phyloP scores from a whole-genome alignment of 2,888 invertebrate species.

The Petrophora chlorosata region DNA sequence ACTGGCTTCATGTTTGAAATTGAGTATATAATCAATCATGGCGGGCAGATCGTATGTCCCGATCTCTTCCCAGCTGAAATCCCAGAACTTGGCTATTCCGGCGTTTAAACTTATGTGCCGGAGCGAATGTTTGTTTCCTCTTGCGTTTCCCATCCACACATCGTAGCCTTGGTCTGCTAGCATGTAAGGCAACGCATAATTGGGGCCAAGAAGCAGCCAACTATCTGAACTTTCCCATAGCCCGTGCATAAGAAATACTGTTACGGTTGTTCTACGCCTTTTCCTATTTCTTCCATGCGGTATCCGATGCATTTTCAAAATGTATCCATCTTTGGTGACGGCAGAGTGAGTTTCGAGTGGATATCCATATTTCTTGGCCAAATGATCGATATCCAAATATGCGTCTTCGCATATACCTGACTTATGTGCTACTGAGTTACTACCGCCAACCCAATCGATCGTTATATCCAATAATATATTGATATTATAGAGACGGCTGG shows the following conservation, averaged over 20 bases:
- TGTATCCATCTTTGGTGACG: constrained; percentile 62
- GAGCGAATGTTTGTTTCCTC: constrained; percentile 86
- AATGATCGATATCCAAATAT: constrained; percentile 49
- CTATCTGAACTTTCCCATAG: constrained; percentile 78
- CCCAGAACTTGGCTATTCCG: constrained; percentile 57
- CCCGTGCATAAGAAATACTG: constrained; percentile 92
- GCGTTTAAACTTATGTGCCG: constrained; percentile 48
- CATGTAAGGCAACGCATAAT: constrained; percentile 84
- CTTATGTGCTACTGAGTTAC: constrained; percentile 7
- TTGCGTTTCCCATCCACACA: constrained; percentile 92
- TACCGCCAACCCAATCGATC: constrained; percentile 23
- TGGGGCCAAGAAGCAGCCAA: constrained; percentile 82
- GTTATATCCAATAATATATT: constrained; percentile 30
- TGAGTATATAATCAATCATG: constrained; percentile 85
- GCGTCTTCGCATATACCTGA: constrained; percentile 47
- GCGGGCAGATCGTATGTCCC: constrained; percentile 88
- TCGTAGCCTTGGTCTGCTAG: constrained; percentile 87
- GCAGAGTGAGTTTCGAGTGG: constrained; percentile 58
- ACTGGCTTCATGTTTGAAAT: constrained; percentile 70
- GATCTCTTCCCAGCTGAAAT: constrained; percentile 89
- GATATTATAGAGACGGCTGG: too few relatives aligned
- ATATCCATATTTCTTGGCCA: constrained; percentile 56
- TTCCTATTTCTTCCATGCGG: constrained; percentile 33
- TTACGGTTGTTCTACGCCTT: too few relatives aligned
- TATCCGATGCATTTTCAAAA: constrained; percentile 62